Conservation (phyloP, 2,113 vertebrate species). For the Odobenus rosmarus region DNA sequence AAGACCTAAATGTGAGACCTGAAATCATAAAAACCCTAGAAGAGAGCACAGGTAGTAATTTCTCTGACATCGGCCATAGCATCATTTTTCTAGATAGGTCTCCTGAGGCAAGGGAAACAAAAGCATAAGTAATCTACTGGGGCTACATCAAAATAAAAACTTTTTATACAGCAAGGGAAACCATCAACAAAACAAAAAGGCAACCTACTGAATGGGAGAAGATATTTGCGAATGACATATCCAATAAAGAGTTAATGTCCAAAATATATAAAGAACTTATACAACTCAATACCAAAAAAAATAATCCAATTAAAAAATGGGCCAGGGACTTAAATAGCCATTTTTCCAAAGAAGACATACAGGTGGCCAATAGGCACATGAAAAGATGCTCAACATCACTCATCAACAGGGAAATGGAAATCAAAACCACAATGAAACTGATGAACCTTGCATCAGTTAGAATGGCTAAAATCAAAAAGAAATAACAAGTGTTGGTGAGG, state of each 20-base stretch:
- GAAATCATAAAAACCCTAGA: neutral
- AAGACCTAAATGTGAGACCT: neutral
- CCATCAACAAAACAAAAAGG: neutral
- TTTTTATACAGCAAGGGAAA: neutral
- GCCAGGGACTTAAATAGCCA: neutral
- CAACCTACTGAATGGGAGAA: neutral
- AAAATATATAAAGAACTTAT: neutral
- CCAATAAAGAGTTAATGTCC: neutral
- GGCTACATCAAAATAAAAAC: neutral
- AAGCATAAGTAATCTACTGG: neutral
- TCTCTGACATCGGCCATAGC: neutral
- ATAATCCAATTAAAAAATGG: neutral
- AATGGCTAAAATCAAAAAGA: neutral
- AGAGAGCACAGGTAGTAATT: neutral
- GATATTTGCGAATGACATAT: neutral
- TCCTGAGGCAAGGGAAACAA: neutral
- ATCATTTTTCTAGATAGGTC: neutral
- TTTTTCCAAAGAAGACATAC: neutral
- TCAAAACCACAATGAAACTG: neutral
- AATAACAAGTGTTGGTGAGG: neutral
- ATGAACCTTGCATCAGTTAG: neutral
- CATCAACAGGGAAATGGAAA: neutral
- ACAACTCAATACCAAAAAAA: neutral
- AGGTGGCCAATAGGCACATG: neutral
- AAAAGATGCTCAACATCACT: neutral